Conservation (phyloP, 1,140 invertebrate species). For the Propsilocerus akamusi region DNA sequence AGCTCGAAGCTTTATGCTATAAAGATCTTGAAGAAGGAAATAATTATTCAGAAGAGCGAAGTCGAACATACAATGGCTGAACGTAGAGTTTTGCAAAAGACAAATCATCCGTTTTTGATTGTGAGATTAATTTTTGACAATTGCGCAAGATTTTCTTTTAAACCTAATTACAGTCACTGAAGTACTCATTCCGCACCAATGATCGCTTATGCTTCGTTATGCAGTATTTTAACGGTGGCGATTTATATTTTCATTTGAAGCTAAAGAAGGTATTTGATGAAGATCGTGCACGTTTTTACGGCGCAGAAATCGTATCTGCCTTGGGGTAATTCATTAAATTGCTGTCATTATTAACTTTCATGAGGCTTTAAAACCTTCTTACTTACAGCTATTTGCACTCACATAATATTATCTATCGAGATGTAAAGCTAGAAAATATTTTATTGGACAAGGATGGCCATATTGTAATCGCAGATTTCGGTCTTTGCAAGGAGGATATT, state of each 20-base stretch:
- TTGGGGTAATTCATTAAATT: conserved; percentile 93
- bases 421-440: conserved; percentile 96
- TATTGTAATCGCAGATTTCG: conserved; percentile 98
- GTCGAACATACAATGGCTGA: conserved; percentile 97
- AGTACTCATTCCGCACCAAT: conserved; percentile 98
- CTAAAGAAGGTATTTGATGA: conserved; percentile 83
- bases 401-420: conserved; percentile 92
- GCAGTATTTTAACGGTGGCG: conserved; percentile 98
- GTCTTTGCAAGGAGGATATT: conserved; percentile 96
- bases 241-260: conserved; percentile 95
- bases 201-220: conserved; percentile 98
- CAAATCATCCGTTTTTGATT: conserved; percentile 97
- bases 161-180: conserved; percentile 80
- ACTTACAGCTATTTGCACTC: conserved; percentile 28
- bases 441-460: conserved; percentile 96
- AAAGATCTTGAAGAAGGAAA: conserved; percentile 98
- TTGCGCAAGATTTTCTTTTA: conserved; percentile 12
- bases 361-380: background rate
- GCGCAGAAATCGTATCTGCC: conserved; percentile 97
- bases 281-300: conserved; percentile 92
- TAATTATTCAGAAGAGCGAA: conserved; percentile 98
- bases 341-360: too few species aligned
- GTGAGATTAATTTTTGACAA: conserved; percentile 33
- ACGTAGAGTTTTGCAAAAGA: conserved; percentile 89
- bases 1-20: conserved; percentile 91